Evolutionary conservation across 2,113 vertebrate genomes (phyloP), one percentile per base, ranked within the genome.

Genomic region (Protobothrops mucrosquamatus): DNA sequence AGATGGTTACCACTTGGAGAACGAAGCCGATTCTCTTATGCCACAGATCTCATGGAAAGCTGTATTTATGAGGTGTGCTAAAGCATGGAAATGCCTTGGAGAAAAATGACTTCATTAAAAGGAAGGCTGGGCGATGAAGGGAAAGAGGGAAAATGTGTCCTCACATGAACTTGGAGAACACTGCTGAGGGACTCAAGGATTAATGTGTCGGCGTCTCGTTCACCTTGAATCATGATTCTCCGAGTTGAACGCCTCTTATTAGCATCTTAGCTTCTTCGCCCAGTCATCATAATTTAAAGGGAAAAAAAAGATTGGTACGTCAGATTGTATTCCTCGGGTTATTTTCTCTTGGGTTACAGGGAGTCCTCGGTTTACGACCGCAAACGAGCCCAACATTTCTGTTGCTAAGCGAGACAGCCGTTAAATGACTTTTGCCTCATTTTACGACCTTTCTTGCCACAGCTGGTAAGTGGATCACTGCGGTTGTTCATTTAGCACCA

Each of bases 51-150:
- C 43, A 22, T 11, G 52, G 90, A 56, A 91, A 57, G 90, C 90
- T 85, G 81, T 87, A 51, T 91, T 87, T 91, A 87, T 87, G 81
- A 51, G 12, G 81, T 29, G 55, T 46, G 22, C 14, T 87, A 91
- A 91, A 87, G 91, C 91, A 48, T n/a, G 20, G 52, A 59, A 91
- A 51, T 87, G 55, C 85, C 74, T 48, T 5, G 6, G 55, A 91
- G 91, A 87, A 91, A 91, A 59, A 91, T n/a, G 81, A 56, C 91
- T 91, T 91, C 81, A 91, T 91, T 91, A 91, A 59, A 26, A 85
- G 55, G 23, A 87, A 91, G 74, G 26, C 55, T 46, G 81, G 81
- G 54, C 26, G 91, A 48, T 59, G 74, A 43, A 24, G 7, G 85
- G 54, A 59, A 26, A 46, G 74, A 91, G 88, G 22, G 24, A 24